A percentile compares a stretch with the other conserved stretches of the same genome.
phyloP scores from a whole-genome alignment of 2,888 invertebrate species.

The Galerucella pusilla region DNA sequence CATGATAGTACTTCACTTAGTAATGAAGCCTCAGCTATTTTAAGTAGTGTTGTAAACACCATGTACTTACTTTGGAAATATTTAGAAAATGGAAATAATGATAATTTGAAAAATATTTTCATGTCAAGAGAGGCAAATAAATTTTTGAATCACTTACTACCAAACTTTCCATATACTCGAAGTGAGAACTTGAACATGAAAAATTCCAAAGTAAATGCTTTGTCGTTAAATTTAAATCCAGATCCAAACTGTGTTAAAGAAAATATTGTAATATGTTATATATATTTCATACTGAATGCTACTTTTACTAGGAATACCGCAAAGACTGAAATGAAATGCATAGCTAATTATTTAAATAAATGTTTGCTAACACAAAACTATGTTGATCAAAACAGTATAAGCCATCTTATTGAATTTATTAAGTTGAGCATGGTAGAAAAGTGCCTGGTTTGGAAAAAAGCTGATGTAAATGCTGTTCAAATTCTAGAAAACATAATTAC shows the following conservation, averaged over 20 bases:
- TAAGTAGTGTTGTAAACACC: constrained; percentile 74
- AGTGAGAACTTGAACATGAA: constrained; percentile 58
- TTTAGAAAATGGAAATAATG: constrained; percentile 41
- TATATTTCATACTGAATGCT: constrained; percentile 67
- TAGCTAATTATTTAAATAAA: constrained; percentile 68
- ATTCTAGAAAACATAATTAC: constrained; percentile 48
- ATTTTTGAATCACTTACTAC: constrained; percentile 70
- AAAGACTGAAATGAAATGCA: constrained; percentile 60
- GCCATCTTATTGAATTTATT: constrained; percentile 49
- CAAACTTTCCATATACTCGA: constrained; percentile 71
- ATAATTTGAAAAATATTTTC: constrained; percentile 61
- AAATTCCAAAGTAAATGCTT: constrained; percentile 61
- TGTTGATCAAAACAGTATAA: constrained; percentile 43
- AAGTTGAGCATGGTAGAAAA: constrained; percentile 49
- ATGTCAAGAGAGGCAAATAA: constrained; percentile 67
- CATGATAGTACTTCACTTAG: constrained; percentile 64
- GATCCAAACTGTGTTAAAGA: constrained; percentile 67
- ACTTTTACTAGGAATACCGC: constrained; percentile 64
- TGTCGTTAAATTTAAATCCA: constrained; percentile 62
- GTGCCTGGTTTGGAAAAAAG: constrained; percentile 48
- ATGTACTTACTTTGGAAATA: constrained; percentile 67
- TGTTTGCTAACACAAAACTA: constrained; percentile 47
- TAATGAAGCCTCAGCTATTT: constrained; percentile 73
- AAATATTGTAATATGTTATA: constrained; percentile 68
- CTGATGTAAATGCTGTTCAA: constrained; percentile 47